Percentiles rank a stretch among this genome's conserved stretches.
Conservation (phyloP, 2,888 invertebrate genomes). For the Ophraella communa region DNA sequence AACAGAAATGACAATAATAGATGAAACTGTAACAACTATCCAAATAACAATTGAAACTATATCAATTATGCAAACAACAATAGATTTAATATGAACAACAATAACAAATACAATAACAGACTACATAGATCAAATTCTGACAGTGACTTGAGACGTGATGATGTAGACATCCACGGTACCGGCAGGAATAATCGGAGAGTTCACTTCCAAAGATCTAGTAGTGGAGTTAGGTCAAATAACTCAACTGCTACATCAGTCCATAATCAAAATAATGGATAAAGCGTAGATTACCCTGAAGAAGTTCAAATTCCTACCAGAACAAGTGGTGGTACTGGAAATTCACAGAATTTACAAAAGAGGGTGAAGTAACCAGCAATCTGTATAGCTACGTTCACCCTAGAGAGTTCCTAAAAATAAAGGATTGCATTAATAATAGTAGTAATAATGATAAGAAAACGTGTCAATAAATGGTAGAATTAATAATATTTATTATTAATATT, state of each 20-base stretch:
- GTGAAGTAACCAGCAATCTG: neutral
- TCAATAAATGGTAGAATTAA: slow-evolving; percentile 5
- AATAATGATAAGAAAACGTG: neutral
- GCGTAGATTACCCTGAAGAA: neutral
- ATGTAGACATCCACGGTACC: too few relatives aligned
- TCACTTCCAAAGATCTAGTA: neutral
- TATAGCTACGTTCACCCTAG: neutral
- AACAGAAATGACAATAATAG: too few relatives aligned
- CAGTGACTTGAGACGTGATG: too few relatives aligned
- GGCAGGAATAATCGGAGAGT: neutral
- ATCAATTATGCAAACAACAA: too few relatives aligned
- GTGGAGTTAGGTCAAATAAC: neutral
- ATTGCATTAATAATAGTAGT: neutral
- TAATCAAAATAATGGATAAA: neutral
- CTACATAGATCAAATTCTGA: too few relatives aligned
- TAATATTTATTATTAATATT: neutral
- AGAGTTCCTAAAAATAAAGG: too few relatives aligned
- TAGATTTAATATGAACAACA: too few relatives aligned
- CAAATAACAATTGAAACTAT: too few relatives aligned
- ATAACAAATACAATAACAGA: too few relatives aligned
- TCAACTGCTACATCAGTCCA: neutral
- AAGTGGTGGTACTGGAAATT: neutral
- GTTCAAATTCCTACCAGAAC: neutral
- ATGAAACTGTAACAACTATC: too few relatives aligned
- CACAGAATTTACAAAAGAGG: neutral